Base-by-base conservation (phyloP, 1,140 invertebrate genomes). In the Rhopalosiphum maidis region DNA sequence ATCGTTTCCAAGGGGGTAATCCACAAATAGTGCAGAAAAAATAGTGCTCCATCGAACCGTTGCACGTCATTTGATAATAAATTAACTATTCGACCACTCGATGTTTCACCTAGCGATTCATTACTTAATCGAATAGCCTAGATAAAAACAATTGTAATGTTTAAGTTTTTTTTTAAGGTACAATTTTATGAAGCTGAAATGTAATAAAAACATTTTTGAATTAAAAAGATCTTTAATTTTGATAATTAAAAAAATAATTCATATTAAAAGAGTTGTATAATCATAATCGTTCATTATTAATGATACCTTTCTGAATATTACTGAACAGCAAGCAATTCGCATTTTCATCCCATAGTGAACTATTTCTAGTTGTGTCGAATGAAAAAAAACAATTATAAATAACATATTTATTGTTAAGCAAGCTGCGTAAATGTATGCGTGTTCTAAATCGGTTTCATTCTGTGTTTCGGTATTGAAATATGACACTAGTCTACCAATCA, bases 51-150 rank as follows among this genome's bases (percentile, higher is more conserved):
- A 95, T 98, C 97, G 94, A 98, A 96, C 41, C 96, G 96, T 93
- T 96, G 96, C 86, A 97, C 97, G 95, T 99, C 98, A 95, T 99
- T 99, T 23, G 98, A 98, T 94, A 99, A 96, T 18, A 99, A 96
- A 95, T 99, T 99, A 23, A 99, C 97, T 94, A 99, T 97, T 95
- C 99, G 97, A 23, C 98, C 98, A 77, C 96, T 96, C 6, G 97
- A 97, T 8, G 97, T 98, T 94, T 97, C 96, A 41, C 96, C 96
- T 54, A 98, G 95, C 11, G 97, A 97, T 8, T 96, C 96, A 94
- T 96, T 96, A 93, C 96, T 97, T 54, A 97, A 95, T 6, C 96
- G 95, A 94, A 97, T 95, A 94, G 96, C 96, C 96, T 97, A 35
- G 9, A n/a, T 23, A 25, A 15, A 30, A 30, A 30, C 11, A 3